Percentiles rank a stretch among this genome's conserved stretches.
These are phyloP conservation scores for Bimastos eiseni DNA, from an alignment of 2,888 invertebrate species.

Conservation along the genomic window DNA sequence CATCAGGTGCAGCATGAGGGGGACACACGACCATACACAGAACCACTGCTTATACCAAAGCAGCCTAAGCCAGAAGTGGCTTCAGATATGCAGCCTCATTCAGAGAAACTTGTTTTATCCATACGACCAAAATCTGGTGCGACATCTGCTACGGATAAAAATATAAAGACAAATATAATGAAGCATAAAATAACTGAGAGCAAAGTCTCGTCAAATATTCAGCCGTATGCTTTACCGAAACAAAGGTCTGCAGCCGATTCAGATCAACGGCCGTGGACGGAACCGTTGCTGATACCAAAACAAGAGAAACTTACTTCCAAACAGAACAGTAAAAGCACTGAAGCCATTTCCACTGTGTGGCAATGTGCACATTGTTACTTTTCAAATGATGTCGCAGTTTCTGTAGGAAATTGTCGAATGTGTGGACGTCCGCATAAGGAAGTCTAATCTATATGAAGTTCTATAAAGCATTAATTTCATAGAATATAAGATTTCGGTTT, in stretches of 20 bases:
- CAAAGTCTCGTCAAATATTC: background rate
- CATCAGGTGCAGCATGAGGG: background rate
- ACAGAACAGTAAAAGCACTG: background rate
- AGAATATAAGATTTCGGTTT: background rate
- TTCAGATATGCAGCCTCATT: background rate
- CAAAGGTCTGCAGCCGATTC: background rate
- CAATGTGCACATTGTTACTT: background rate
- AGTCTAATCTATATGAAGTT: background rate
- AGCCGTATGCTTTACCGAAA: background rate
- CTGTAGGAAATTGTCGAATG: background rate
- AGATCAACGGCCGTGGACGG: background rate
- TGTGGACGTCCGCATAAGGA: background rate
- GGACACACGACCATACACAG: too few species aligned
- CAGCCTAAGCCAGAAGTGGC: background rate
- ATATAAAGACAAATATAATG: background rate
- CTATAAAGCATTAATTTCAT: background rate
- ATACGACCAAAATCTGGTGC: background rate
- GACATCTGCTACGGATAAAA: background rate
- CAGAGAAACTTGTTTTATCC: background rate
- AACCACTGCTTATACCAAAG: too few species aligned
- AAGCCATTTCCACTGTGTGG: background rate
- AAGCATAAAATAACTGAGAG: background rate
- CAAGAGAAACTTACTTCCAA: background rate
- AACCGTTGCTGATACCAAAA: slow-evolving; percentile 1
- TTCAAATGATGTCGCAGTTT: background rate